Conservation (phyloP, 2,113 vertebrate genomes). For the Danio rerio region DNA sequence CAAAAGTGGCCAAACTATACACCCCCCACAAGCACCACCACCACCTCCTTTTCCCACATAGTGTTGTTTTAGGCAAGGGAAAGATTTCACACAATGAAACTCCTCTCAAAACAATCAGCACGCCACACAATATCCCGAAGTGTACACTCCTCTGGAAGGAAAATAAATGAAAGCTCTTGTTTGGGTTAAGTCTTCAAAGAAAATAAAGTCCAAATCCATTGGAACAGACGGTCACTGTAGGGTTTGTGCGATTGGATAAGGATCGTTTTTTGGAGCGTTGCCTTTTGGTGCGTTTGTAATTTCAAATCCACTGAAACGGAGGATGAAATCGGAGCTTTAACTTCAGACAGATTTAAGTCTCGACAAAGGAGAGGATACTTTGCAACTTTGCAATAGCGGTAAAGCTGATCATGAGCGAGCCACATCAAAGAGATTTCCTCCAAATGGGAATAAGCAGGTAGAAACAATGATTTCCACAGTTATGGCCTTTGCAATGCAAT, state of each 20-base stretch:
- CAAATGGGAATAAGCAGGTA: not conserved
- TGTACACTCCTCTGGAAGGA: constrained; percentile 72
- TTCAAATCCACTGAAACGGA: constrained; percentile 32
- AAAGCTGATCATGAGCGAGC: not conserved
- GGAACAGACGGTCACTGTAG: constrained; percentile 29
- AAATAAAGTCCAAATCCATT: constrained; percentile 66
- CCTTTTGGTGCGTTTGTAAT: constrained; percentile 37
- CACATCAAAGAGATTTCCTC: constrained; percentile 13
- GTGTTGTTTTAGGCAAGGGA: constrained; percentile 52
- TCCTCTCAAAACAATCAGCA: constrained; percentile 69
- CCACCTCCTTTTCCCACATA: constrained; percentile 25
- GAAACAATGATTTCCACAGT: not conserved
- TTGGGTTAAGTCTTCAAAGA: constrained; percentile 71
- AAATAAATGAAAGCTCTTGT: constrained; percentile 76
- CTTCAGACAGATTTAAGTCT: not conserved
- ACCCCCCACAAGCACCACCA: constrained; percentile 35
- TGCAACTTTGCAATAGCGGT: constrained; percentile 12
- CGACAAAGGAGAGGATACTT: not conserved
- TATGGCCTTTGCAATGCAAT: not conserved
- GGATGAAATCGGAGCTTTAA: constrained; percentile 4
- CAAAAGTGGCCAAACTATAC: constrained; percentile 54
- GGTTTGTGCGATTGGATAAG: constrained; percentile 36
- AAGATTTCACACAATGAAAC: constrained; percentile 66
- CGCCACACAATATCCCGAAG: constrained; percentile 76
- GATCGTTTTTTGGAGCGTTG: constrained; percentile 34